Conservation (phyloP, 2,888 invertebrate genomes). For the Xestia xanthographa region DNA sequence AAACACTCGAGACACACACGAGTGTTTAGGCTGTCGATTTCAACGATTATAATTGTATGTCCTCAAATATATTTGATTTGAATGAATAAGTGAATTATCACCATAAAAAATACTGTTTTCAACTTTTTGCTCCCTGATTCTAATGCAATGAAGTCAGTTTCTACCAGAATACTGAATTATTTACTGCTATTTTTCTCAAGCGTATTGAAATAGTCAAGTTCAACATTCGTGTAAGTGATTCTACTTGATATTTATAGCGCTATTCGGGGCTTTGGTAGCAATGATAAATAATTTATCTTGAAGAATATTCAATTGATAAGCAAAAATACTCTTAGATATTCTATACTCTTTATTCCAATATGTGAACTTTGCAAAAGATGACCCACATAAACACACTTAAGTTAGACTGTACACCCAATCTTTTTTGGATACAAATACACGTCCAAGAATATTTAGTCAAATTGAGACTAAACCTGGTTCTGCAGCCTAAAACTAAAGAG, state of each 20-base stretch:
- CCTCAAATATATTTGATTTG: conserved; percentile 17
- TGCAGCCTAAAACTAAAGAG: neutral
- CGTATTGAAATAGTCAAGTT: conserved; percentile 58
- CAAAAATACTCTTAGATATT: neutral
- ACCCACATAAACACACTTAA: neutral
- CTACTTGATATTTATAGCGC: conserved; percentile 56
- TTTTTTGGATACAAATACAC: neutral
- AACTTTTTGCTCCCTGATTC: conserved; percentile 25
- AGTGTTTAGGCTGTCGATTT: conserved; percentile 8
- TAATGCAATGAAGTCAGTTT: conserved; percentile 45
- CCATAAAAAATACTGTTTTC: conserved; percentile 38
- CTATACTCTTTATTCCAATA: too few relatives aligned
- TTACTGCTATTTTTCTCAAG: conserved; percentile 48
- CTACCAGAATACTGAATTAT: conserved; percentile 54
- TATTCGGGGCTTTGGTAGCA: conserved; percentile 8
- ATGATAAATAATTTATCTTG: neutral
- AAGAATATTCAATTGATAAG: conserved; percentile 5
- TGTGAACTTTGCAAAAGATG: neutral
- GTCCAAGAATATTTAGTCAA: conserved; percentile 11
- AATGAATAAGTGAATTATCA: conserved; percentile 26
- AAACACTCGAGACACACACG: too few relatives aligned
- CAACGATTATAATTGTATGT: conserved; percentile 11
- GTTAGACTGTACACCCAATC: neutral
- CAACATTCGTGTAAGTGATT: conserved; percentile 58
- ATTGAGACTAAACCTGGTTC: neutral